Conservation (phyloP, 2,113 vertebrate genomes). For the Illadopsis cleaveri region DNA sequence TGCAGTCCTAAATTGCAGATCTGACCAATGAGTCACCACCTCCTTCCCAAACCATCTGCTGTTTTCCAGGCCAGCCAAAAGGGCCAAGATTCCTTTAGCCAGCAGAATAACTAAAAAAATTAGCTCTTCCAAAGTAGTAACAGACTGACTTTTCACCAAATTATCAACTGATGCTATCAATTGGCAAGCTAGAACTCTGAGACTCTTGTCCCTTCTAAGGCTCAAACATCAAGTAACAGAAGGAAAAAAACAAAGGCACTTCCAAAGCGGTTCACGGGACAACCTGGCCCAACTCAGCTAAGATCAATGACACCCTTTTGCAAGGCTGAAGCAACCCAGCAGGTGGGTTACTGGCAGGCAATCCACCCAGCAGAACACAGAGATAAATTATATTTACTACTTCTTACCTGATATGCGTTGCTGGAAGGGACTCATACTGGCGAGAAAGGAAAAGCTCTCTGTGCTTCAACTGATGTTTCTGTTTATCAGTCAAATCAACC, state of each 20-base stretch:
- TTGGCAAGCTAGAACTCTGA: not conserved
- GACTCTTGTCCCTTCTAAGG: not conserved
- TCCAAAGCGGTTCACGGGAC: not conserved
- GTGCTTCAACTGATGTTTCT: conserved; percentile 96
- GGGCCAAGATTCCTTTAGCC: not conserved
- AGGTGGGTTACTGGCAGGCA: not conserved
- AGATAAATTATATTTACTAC: not conserved
- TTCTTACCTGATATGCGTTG: conserved; percentile 92
- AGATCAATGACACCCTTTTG: not conserved
- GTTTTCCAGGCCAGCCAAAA: not conserved
- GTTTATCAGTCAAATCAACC: conserved; percentile 93
- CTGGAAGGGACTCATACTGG: conserved; percentile 94
- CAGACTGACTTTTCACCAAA: not conserved
- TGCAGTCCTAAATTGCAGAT: not conserved
- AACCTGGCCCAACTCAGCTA: not conserved
- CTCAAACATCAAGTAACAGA: not conserved
- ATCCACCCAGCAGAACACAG: not conserved
- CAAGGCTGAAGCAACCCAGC: not conserved
- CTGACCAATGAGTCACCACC: not conserved
- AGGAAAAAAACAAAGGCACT: not conserved
- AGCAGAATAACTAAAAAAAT: not conserved
- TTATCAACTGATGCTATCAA: not conserved
- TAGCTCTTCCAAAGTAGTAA: not conserved
- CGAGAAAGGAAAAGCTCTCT: conserved; percentile 96
- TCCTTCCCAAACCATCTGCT: not conserved